A percentile compares a stretch with the other conserved stretches of the same genome.
Evolutionary conservation across 2,797 vertebrate genomes (phyloP).

Genomic region (Taenioides sp.): DNA sequence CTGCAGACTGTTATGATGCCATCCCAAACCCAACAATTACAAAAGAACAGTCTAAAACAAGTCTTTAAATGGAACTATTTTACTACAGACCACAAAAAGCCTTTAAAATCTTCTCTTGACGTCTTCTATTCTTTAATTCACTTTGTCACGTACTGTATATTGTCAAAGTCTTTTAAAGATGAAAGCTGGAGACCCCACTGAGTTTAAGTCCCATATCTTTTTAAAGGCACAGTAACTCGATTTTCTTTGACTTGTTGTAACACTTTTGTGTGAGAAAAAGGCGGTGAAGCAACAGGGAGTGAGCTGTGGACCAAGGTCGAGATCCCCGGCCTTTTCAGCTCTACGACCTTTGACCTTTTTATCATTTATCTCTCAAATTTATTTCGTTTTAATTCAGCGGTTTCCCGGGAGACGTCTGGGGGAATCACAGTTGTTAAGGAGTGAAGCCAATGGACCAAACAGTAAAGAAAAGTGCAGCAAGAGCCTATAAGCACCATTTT

Average conservation of each 20-base stretch:
- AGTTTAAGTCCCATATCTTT: constrained; percentile 20
- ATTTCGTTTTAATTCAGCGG: constrained; percentile 54
- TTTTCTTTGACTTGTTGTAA: constrained; percentile 27
- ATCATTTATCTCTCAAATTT: constrained; percentile 62
- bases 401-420: constrained; percentile 59
- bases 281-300: constrained; percentile 50
- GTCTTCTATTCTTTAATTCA: neutral
- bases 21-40: no score
- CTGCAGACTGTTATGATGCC: no score
- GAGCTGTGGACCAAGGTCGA: constrained; percentile 53
- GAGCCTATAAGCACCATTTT: constrained; percentile 5
- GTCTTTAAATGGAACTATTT: neutral
- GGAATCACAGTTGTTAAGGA: constrained; percentile 42
- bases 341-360: constrained; percentile 36
- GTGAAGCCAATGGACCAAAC: constrained; percentile 33
- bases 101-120: neutral
- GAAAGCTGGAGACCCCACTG: constrained; percentile 22
- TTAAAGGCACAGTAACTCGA: constrained; percentile 34
- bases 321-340: constrained; percentile 58
- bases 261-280: constrained; percentile 46
- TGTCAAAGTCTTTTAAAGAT: constrained; percentile 8
- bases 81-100: neutral
- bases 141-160: neutral
- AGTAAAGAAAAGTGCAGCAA: constrained; percentile 25
- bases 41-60: neutral